A percentile compares a stretch with the other conserved stretches of the same genome.
Evolutionary conservation across 2,888 invertebrate species (phyloP).

Genomic region (Eutolmus rufibarbis): DNA sequence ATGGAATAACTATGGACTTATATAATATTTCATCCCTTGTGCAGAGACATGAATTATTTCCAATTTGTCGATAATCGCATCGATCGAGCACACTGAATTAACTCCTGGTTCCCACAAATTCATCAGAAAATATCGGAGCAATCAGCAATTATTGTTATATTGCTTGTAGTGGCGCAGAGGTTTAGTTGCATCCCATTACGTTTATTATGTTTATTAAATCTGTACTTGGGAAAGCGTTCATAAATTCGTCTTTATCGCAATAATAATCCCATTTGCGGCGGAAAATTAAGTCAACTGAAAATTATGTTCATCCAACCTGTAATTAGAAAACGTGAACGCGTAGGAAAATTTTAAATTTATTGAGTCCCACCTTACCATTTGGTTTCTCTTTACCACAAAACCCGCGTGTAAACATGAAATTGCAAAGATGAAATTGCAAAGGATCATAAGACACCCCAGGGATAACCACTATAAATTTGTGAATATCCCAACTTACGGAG

Average conservation of each 20-base stretch:
- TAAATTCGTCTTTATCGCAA: not conserved
- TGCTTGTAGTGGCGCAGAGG: not conserved
- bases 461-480: not conserved
- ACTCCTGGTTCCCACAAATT: not conserved
- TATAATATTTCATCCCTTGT: not conserved
- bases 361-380: not conserved
- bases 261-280: not conserved
- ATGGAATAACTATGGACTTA: not conserved
- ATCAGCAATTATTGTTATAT: not conserved
- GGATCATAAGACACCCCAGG: not conserved
- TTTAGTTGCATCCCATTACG: not conserved
- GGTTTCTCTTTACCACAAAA: slow-evolving; percentile 1
- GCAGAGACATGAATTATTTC: not conserved
- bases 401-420: not conserved
- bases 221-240: not conserved
- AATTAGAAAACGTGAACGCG: not conserved
- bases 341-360: not conserved
- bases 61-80: not conserved
- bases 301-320: not conserved
- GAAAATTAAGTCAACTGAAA: not conserved
- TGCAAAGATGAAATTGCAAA: not conserved
- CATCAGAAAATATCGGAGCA: not conserved
- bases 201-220: not conserved
- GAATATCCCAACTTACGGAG: not conserved
- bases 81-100: not conserved